These are phyloP conservation scores for Syritta pipiens DNA, from an alignment of 2,888 invertebrate genomes.

Conservation along the genomic window DNA sequence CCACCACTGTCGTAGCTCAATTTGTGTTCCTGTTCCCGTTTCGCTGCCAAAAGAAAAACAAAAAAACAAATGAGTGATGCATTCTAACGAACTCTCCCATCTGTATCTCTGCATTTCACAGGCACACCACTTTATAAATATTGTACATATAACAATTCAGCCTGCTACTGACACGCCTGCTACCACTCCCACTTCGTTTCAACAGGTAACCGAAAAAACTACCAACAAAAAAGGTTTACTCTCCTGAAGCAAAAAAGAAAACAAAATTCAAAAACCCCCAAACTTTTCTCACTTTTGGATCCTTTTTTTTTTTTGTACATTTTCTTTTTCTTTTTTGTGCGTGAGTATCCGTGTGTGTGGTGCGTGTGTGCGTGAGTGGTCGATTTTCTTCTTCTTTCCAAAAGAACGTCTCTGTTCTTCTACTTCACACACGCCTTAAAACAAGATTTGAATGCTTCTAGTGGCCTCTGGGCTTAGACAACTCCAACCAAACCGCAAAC, in stretches of 20 bases:
- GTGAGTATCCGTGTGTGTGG: conserved; percentile 27
- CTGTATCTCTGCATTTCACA: conserved; percentile 73
- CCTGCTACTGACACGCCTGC: conserved; percentile 73
- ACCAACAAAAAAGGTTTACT: too few species aligned
- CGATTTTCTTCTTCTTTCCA: conserved; percentile 30
- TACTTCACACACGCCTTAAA: conserved; percentile 39
- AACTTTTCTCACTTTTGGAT: neutral
- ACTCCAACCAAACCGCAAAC: conserved; percentile 37
- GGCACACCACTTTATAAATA: conserved; percentile 75
- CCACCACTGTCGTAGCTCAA: neutral
- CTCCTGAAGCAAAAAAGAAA: conserved; percentile 36
- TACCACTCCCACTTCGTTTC: conserved; percentile 64
- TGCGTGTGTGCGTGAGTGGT: conserved; percentile 33
- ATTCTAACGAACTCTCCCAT: conserved; percentile 47
- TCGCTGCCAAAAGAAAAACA: neutral
- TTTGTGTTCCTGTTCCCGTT: neutral
- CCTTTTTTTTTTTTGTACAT: neutral
- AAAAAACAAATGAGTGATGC: conserved; percentile 43
- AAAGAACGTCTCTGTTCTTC: conserved; percentile 34
- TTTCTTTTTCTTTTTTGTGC: conserved; percentile 5
- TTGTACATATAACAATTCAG: conserved; percentile 78
- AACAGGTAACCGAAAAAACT: conserved; percentile 67
- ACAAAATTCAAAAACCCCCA: conserved; percentile 33
- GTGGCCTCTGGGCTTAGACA: conserved; percentile 47
- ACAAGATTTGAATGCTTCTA: conserved; percentile 41